Evolutionary conservation across 2,113 vertebrate genomes (phyloP).

Genomic region (Oreochromis spilurus): DNA sequence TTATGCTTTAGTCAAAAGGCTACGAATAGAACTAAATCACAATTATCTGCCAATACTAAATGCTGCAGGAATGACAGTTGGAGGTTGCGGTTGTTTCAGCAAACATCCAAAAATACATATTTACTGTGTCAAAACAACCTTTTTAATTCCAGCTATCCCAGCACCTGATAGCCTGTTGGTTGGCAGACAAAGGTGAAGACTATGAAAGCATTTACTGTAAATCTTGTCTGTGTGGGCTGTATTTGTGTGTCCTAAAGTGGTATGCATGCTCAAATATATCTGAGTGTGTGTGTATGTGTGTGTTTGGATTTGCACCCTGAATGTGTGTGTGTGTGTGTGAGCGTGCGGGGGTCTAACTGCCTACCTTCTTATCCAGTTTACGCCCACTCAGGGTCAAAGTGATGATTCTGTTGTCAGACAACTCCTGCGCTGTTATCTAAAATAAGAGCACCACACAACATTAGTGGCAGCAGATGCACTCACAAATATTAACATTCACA

Average conservation of each 20-base stretch:
- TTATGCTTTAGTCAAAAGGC: background rate
- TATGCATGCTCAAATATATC: background rate
- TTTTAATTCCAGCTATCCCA: background rate
- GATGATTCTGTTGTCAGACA: conserved; percentile 97
- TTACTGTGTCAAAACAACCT: background rate
- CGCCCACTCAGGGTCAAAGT: conserved; percentile 90
- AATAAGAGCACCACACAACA: conserved; percentile 19
- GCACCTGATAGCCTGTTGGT: background rate
- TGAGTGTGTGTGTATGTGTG: background rate
- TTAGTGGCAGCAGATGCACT: background rate
- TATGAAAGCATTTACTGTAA: conserved; percentile 11
- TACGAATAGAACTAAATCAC: background rate
- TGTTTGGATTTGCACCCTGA: background rate
- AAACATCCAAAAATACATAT: background rate
- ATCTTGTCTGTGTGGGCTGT: conserved; percentile 2
- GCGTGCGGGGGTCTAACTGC: background rate
- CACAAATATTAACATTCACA: background rate
- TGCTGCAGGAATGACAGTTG: background rate
- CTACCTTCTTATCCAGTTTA: conserved; percentile 97
- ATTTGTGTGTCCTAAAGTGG: background rate
- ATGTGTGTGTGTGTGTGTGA: background rate
- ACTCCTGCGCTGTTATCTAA: conserved; percentile 93
- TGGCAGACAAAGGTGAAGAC: background rate
- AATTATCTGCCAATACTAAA: background rate
- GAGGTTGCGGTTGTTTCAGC: background rate